Conservation (phyloP, 2,113 vertebrate genomes). For the Phoenicopterus ruber region DNA sequence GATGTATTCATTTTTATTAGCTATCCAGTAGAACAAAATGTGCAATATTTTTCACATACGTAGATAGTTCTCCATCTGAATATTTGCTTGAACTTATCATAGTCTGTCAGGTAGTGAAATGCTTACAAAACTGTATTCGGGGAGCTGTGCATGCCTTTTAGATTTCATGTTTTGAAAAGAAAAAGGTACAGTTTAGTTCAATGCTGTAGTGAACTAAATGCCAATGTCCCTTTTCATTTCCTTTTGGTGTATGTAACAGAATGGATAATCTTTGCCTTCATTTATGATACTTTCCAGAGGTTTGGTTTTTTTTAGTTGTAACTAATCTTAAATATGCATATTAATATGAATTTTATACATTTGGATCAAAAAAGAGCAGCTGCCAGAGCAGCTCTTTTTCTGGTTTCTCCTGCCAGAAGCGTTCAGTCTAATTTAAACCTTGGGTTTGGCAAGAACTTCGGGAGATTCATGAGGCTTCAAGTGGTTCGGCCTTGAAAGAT, state of each 20-base stretch:
- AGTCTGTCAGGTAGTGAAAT: background rate
- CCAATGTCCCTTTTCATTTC: background rate
- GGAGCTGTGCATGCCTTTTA: background rate
- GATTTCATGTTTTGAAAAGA: background rate
- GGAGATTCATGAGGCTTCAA: background rate
- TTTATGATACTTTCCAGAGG: background rate
- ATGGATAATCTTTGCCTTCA: background rate
- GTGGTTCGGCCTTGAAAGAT: background rate
- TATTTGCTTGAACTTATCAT: background rate
- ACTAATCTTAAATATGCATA: background rate
- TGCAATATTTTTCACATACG: background rate
- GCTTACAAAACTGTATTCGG: background rate
- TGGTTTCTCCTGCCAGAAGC: background rate
- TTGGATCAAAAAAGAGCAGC: background rate
- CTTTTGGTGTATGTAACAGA: background rate
- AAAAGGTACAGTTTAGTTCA: background rate
- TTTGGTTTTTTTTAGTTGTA: background rate
- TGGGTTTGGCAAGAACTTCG: background rate
- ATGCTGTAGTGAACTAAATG: background rate
- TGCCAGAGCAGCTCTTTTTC: background rate
- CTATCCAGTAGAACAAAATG: background rate
- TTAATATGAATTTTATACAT: background rate
- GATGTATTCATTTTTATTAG: background rate
- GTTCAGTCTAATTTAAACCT: background rate
- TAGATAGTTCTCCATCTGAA: background rate